Evolutionary conservation across 2,888 invertebrate species (phyloP), one percentile per base, ranked within the genome.

Genomic region (Heliconius aoede): DNA sequence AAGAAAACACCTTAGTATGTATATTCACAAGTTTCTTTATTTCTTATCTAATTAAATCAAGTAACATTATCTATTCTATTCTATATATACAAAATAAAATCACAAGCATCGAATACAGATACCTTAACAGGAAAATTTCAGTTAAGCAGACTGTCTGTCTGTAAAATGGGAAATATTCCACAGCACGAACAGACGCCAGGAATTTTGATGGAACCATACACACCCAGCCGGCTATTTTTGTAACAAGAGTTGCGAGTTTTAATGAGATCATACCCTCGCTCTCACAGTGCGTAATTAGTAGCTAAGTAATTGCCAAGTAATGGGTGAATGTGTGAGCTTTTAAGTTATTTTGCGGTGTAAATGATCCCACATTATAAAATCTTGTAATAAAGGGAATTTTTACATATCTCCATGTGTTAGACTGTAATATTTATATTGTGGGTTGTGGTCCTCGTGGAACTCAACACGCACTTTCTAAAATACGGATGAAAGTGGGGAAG

Each of bases 151-250:
- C 74, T 73, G 67, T 65, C 18, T 36, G n/a, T 75, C 74, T 79
- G 80, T 79, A 82, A 83, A 86, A 86, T 87, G 86, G n/a, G n/a
- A n/a, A n/a, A n/a, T n/a, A n/a, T 86, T 86, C 84, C 83, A 82
- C 78, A 83, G 84, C 82, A 72, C 79, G 82, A 88, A 87, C 86
- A 85, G 87, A 83, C 81, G 84, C 83, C 81, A 82, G 83, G 86
- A 86, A 88, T 88, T 87, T 85, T 88, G 86, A 88, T 88, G 87
- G 87, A 85, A 81, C 83, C 73, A 73, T 76, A 36, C 32, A 83
- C 78, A 85, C 83, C 78, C 73, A 72, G 58, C 76, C 78, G 81
- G 85, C 85, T 86, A 86, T 86, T 86, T 86, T 85, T 86, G 84
- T 84, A 87, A 87, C 78, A 76, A 73, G 76, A 73, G 77, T 81